Evolutionary conservation across 2,113 vertebrate genomes (phyloP).

Genomic region (Hymenochirus boettgeri): DNA sequence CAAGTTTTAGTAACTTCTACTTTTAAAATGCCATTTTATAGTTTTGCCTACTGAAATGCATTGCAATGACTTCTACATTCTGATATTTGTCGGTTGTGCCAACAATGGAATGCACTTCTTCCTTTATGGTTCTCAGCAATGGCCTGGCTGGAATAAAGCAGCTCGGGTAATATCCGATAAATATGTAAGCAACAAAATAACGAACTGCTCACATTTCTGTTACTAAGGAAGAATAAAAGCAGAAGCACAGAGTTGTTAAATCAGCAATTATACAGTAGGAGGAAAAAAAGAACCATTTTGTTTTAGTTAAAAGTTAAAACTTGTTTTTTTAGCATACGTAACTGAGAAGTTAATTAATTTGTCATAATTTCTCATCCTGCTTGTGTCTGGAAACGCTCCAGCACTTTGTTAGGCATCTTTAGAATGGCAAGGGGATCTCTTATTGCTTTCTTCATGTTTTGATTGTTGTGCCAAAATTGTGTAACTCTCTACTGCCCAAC

Average conservation of each 20-base stretch:
- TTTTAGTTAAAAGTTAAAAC: slow-evolving; percentile 9
- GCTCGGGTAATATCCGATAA: slow-evolving; percentile 41
- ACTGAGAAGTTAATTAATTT: slow-evolving; percentile 24
- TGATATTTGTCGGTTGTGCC: slow-evolving; percentile 28
- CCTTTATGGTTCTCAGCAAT: too few species aligned
- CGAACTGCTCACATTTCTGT: slow-evolving; percentile 46
- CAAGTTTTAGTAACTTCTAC: not conserved
- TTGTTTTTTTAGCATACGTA: slow-evolving; percentile 3
- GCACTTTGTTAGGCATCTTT: slow-evolving; percentile 21
- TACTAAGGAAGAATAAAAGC: slow-evolving; percentile 14
- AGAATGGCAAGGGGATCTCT: slow-evolving; percentile 12
- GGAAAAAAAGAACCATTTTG: not conserved
- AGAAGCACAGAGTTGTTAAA: slow-evolving; percentile 11
- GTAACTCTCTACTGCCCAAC: slow-evolving; percentile 24
- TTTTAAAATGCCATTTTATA: slow-evolving; percentile 6
- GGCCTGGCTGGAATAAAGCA: slow-evolving; percentile 34
- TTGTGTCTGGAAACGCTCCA: slow-evolving; percentile 18
- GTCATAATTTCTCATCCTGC: slow-evolving; percentile 14
- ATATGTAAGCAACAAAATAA: slow-evolving; percentile 41
- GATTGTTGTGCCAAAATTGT: not conserved
- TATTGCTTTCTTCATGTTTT: not conserved
- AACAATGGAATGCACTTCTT: too few species aligned
- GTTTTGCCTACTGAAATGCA: slow-evolving; percentile 11
- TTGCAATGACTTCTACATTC: slow-evolving; percentile 42
- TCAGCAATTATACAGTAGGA: slow-evolving; percentile 7